Evolutionary conservation across 2,797 vertebrate species (phyloP), one percentile per base, ranked within the genome.

Genomic region (Alcedo quadribrachys): DNA sequence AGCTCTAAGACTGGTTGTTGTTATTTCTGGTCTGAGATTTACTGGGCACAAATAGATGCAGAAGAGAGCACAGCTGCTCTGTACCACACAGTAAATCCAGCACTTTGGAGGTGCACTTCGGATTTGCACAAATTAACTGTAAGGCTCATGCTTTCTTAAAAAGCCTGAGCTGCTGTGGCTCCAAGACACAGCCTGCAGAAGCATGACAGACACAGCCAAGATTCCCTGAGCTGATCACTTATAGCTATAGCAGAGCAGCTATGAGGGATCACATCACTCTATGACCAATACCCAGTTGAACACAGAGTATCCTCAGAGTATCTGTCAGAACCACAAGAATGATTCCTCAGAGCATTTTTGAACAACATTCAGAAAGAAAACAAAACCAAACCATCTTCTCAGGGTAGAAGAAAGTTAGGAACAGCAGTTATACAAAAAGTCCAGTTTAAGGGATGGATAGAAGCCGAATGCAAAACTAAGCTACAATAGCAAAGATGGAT

Each of bases 51-150:
- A 58, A 81, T 0, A 42, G 7, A 45, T 15, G 62, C 81, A 92
- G 81, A 63, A 53, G 30, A 45, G 69, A 86, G 62, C 84, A 33
- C 77, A 66, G 93, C 75, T 93, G 75, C 75, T 83, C 80, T 27
- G 51, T 46, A 37, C n/a, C 7, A 0, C 2, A 22, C 83, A 79
- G 46, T n/a, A 79, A 94, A 91, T 40, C 81, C 91, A 87, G 60
- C 15, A n/a, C 48, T 73, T 37, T 1, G 11, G 55, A 71, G 58
- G 37, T 1, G n/a, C 43, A 24, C 37, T 37, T 5, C 45, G 54
- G 32, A 37, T 84, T 35, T 61, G 63, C 68, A 70, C 45, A 55
- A 43, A 91, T 62, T 51, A 62, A 69, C 63, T 32, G 18, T 4
- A 35, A 69, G 45, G 28, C 57, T 63, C 48, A 4, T 7, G 4